These are phyloP conservation scores for Chaetodon trifasciatus DNA, from an alignment of 2,797 vertebrate genomes.

Conservation along the genomic window DNA sequence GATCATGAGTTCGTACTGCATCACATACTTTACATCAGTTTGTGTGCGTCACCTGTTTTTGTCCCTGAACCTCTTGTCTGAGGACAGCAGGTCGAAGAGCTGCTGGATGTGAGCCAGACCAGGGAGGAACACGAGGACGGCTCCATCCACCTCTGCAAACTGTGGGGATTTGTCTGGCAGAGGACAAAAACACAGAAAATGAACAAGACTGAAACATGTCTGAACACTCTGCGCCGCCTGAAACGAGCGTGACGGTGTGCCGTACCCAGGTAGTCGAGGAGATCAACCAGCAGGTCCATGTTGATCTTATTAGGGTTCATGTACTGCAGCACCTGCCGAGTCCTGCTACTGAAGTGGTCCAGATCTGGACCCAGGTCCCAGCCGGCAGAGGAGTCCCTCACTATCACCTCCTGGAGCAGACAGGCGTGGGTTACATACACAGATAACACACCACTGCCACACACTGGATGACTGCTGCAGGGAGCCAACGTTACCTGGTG, in stretches of 20 bases:
- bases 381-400: constrained; percentile 80
- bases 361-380: constrained; percentile 88
- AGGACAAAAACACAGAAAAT: neutral
- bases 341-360: constrained; percentile 91
- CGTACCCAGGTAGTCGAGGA: constrained; percentile 92
- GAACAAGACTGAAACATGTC: neutral
- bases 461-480: neutral
- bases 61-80: constrained; percentile 92
- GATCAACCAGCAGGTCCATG: constrained; percentile 93
- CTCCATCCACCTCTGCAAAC: constrained; percentile 91
- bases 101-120: constrained; percentile 98
- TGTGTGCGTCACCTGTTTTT: constrained; percentile 85
- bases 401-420: constrained; percentile 88
- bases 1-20: neutral
- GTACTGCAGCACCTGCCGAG: constrained; percentile 91
- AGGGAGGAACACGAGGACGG: constrained; percentile 94
- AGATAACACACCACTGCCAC: too few species aligned
- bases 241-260: neutral
- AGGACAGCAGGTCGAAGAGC: constrained; percentile 91
- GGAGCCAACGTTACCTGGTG: constrained; percentile 86
- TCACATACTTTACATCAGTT: neutral
- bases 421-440: neutral
- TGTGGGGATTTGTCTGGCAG: constrained; percentile 90
- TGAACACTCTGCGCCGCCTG: neutral
- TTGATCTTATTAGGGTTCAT: constrained; percentile 99